Base-by-base conservation (phyloP, 2,113 vertebrate genomes). In the Passer domesticus region DNA sequence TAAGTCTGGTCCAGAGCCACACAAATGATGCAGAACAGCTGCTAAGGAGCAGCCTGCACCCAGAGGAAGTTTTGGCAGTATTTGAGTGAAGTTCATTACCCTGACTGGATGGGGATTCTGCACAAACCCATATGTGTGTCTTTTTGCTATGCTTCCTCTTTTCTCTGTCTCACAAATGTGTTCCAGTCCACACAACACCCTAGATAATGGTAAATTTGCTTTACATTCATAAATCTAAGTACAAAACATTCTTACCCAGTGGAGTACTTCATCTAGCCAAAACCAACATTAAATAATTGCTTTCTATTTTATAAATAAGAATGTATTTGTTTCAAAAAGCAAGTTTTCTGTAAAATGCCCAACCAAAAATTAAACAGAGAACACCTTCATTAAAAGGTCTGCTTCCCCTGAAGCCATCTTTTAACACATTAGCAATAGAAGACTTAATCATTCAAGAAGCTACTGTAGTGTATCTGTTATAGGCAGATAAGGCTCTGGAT, bases 401-500 rank as follows among this genome's bases (percentile, higher is more conserved):
- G 85, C 37, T 87, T 88, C 14, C 79, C 92, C 64, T 35, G 80
- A 75, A 89, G 83, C 80, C 66, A 83, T n/a, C 27, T 47, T 78
- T 67, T 76, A 80, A 59, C 30, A 43, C 2, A 7, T 21, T 94
- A 83, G 39, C 70, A 49, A 79, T 15, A 81, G 19, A 77, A 82
- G 31, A 14, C 76, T 88, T 85, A 68, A 78, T 73, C 9, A 39
- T 20, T 84, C 55, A 80, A 74, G 75, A 43, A 62, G 46, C 41
- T 63, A 55, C 76, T 53, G 47, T 0, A 69, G 69, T 39, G 21
- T 41, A 53, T 94, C 90, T 94, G 90, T n/a, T 59, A 63, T 13
- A 56, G 53, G 66, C 78, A 79, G 95, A 72, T 66, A 89, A 83
- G 83, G 46, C 23, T 50, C 31, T 82, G 86, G 69, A 96, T 95